phyloP scores from a whole-genome alignment of 2,113 vertebrate genomes.

The Morphnarchus princeps region DNA sequence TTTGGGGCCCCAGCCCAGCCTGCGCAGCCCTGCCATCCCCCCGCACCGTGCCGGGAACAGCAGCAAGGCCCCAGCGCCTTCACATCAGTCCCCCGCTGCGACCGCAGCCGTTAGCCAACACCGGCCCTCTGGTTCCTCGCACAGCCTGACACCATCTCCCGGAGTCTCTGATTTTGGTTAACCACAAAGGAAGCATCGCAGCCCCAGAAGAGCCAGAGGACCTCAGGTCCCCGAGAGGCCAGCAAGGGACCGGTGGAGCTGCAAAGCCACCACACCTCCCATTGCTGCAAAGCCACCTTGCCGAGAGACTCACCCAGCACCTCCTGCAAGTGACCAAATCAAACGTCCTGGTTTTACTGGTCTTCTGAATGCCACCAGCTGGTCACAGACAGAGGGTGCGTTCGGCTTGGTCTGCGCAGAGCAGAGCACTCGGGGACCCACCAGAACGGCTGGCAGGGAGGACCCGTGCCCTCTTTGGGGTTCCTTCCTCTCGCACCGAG shows the following conservation, averaged over 20 bases:
- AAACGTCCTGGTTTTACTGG: not conserved
- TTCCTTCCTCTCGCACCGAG: not conserved
- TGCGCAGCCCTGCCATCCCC: not conserved
- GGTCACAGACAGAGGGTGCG: not conserved
- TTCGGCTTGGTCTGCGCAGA: not conserved
- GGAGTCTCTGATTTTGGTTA: slow-evolving; percentile 37
- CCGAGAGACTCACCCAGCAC: not conserved
- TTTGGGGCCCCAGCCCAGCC: not conserved
- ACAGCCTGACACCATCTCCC: not conserved
- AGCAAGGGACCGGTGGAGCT: not conserved
- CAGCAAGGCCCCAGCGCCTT: not conserved
- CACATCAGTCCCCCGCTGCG: fast-evolving
- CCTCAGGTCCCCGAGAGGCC: not conserved
- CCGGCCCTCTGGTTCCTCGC: fast-evolving
- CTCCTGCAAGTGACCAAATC: not conserved
- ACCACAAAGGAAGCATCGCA: slow-evolving; percentile 45
- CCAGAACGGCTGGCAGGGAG: not conserved
- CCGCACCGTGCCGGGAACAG: not conserved
- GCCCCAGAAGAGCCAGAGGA: not conserved
- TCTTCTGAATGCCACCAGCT: not conserved
- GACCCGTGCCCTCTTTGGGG: not conserved
- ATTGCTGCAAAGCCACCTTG: not conserved
- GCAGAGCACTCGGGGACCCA: not conserved
- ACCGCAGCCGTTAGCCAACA: not conserved
- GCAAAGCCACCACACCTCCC: not conserved